These are phyloP conservation scores for Cheilosia variabilis DNA, from an alignment of 2,888 invertebrate genomes.

Conservation along the genomic window DNA sequence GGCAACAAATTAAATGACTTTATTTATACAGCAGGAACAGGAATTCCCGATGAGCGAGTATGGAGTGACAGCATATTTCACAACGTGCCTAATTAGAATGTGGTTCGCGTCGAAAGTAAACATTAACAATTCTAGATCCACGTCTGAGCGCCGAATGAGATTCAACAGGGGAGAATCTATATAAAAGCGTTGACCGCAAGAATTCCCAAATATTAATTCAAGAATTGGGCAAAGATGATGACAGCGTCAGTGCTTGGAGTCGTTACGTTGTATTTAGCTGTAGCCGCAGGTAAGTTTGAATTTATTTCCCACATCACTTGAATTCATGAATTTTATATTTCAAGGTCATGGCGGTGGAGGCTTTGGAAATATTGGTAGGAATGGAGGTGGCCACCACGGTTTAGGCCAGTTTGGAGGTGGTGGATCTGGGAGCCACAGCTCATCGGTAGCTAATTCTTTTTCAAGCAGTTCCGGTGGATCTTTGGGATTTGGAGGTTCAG, in stretches of 20 bases:
- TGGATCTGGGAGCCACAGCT: background rate
- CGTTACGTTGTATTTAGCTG: slow-evolving; percentile 15
- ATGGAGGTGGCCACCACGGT: background rate
- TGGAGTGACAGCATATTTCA: slow-evolving; percentile 25
- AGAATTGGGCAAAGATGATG: slow-evolving; percentile 34
- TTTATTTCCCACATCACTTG: background rate
- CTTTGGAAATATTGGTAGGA: background rate
- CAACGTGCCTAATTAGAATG: slow-evolving; percentile 36
- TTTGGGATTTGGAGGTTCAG: slow-evolving; percentile 24
- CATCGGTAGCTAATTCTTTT: background rate
- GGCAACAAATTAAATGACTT: too few species aligned
- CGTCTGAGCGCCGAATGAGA: slow-evolving; percentile 1
- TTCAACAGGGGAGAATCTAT: slow-evolving; percentile 24
- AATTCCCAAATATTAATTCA: slow-evolving; percentile 37
- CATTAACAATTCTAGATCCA: slow-evolving; percentile 18
- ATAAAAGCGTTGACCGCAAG: slow-evolving; percentile 29
- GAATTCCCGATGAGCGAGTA: background rate
- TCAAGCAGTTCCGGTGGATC: slow-evolving; percentile 11
- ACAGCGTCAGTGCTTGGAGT: slow-evolving; percentile 16
- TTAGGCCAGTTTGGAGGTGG: background rate
- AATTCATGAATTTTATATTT: slow-evolving; percentile 5
- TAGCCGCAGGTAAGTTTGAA: slow-evolving; percentile 31
- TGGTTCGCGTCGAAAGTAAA: slow-evolving; percentile 36
- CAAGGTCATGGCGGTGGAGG: slow-evolving; percentile 30
- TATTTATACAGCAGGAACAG: background rate